Conservation (phyloP, 2,797 vertebrate species). For the Rhabdomys pumilio region DNA sequence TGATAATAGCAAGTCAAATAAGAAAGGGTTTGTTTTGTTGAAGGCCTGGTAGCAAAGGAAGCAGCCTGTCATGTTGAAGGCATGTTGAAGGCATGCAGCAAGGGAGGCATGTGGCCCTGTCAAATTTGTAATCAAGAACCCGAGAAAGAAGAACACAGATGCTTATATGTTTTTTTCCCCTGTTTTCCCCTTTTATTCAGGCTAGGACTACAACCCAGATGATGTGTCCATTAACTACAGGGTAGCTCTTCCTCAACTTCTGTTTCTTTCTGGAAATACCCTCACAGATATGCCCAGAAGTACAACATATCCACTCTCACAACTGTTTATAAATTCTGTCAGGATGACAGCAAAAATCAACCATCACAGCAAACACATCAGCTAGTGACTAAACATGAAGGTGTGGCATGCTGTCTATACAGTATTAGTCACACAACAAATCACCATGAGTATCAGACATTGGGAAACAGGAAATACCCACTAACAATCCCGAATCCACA, state of each 20-base stretch:
- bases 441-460: neutral
- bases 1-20: neutral
- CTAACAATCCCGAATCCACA: accelerated
- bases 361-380: neutral
- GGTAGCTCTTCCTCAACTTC: neutral
- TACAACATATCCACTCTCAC: neutral
- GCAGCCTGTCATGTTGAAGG: no score
- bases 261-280: neutral
- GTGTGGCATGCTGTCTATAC: neutral
- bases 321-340: neutral
- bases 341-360: neutral
- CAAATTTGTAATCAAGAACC: neutral
- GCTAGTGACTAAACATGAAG: neutral
- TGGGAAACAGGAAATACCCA: neutral
- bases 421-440: neutral
- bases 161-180: neutral
- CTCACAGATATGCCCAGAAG: neutral
- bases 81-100: neutral
- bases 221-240: neutral
- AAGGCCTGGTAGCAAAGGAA: neutral
- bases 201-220: neutral
- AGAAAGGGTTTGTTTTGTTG: neutral
- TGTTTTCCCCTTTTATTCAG: neutral
- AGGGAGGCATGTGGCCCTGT: neutral
- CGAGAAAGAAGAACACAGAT: neutral